Conservation (phyloP, 2,113 vertebrate species). For the Ranitomeya variabilis region DNA sequence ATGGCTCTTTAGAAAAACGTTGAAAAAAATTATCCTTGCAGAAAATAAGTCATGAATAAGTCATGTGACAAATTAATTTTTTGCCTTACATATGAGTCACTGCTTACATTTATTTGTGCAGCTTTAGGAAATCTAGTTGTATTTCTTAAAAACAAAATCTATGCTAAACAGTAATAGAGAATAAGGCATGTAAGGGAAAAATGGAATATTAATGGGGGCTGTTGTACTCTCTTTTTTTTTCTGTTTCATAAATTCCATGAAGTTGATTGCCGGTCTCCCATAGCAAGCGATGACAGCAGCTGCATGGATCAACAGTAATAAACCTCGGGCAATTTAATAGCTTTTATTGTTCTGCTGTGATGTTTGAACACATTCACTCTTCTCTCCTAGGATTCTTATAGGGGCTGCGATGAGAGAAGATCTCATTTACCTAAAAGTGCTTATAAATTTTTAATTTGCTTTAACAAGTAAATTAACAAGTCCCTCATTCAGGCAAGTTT, state of each 20-base stretch:
- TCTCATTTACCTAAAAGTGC: conserved; percentile 99
- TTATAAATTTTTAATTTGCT: conserved; percentile 99
- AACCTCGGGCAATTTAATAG: conserved; percentile 92
- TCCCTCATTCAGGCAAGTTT: conserved; percentile 99
- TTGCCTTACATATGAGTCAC: neutral
- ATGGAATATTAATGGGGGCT: conserved; percentile 20
- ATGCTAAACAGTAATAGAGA: conserved; percentile 20
- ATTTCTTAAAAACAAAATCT: neutral
- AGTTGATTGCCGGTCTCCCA: conserved; percentile 81
- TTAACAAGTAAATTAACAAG: conserved; percentile 99
- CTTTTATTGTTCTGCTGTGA: conserved; percentile 97
- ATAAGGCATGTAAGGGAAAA: conserved; percentile 1
- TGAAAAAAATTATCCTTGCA: neutral
- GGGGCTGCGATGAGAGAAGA: conserved; percentile 95
- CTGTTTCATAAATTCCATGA: conserved; percentile 73
- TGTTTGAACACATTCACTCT: conserved; percentile 87
- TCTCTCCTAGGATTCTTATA: conserved; percentile 84
- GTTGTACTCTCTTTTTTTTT: conserved; percentile 51
- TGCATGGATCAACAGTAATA: conserved; percentile 84
- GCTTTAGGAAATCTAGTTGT: neutral
- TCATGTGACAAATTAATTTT: neutral
- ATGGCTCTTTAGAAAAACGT: neutral
- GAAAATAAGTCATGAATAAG: neutral
- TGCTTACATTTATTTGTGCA: neutral
- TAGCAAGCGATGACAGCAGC: conserved; percentile 90